phyloP scores from a whole-genome alignment of 2,888 invertebrate genomes.

The Nymphalis c-album region DNA sequence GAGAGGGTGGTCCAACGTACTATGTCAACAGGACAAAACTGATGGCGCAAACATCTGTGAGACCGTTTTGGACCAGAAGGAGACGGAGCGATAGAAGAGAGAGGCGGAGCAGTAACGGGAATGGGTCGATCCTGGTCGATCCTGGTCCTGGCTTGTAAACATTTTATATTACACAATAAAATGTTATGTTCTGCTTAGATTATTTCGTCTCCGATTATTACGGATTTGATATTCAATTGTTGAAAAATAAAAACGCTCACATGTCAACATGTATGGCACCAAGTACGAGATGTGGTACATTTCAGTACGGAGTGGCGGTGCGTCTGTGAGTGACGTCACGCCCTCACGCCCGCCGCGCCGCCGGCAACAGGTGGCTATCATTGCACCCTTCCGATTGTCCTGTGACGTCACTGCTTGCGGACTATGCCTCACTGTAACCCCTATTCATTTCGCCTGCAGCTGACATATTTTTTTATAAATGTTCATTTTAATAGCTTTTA shows the following conservation, averaged over 20 bases:
- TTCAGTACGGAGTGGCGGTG: not conserved
- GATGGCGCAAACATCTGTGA: too few relatives aligned
- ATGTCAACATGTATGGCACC: not conserved
- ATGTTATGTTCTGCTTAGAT: too few relatives aligned
- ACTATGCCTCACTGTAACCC: not conserved
- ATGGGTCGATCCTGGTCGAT: too few relatives aligned
- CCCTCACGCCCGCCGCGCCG: conserved; percentile 10
- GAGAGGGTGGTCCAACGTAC: too few relatives aligned
- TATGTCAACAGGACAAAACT: too few relatives aligned
- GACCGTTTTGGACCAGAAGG: too few relatives aligned
- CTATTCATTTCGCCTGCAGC: not conserved
- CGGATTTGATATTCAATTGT: not conserved
- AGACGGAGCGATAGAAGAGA: too few relatives aligned
- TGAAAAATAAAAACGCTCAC: too few relatives aligned
- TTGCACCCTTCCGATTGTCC: conserved; percentile 6
- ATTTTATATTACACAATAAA: too few relatives aligned
- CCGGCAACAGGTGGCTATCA: conserved; percentile 23
- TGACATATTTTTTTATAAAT: not conserved
- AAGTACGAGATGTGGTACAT: not conserved
- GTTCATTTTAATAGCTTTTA: not conserved
- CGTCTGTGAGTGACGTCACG: conserved; percentile 28
- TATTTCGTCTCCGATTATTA: not conserved
- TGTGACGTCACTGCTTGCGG: conserved; percentile 21
- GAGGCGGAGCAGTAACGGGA: too few relatives aligned
- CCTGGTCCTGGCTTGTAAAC: too few relatives aligned